Percentiles rank a stretch among this genome's conserved stretches.
phyloP scores from a whole-genome alignment of 2,113 vertebrate species.

The Rhinopomastus cyanomelas region DNA sequence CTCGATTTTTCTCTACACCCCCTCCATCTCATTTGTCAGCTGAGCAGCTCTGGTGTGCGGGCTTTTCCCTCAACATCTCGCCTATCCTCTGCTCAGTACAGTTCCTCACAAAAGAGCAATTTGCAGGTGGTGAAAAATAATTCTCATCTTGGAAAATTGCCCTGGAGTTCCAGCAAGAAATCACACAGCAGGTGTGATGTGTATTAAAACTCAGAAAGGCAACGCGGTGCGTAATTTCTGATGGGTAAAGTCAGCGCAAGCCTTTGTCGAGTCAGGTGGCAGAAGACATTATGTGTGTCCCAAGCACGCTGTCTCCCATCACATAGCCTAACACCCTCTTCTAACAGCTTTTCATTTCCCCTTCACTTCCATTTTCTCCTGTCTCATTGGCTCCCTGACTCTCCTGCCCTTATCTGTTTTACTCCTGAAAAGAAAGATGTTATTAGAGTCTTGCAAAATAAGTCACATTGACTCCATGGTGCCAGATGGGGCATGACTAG shows the following conservation, averaged over 20 bases:
- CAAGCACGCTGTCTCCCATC: neutral
- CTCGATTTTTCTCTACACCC: neutral
- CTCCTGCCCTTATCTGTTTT: neutral
- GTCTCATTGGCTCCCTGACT: neutral
- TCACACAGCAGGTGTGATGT: neutral
- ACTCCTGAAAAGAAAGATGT: neutral
- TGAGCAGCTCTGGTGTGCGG: fast-evolving
- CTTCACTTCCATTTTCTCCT: neutral
- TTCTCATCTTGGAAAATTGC: conserved; percentile 34
- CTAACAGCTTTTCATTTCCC: neutral
- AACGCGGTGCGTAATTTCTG: neutral
- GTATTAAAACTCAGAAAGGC: neutral
- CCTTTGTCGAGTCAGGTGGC: neutral
- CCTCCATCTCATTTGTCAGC: neutral
- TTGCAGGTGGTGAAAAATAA: conserved; percentile 28
- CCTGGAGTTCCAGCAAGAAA: neutral
- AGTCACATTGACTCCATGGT: fast-evolving
- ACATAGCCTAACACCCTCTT: neutral
- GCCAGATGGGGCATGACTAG: neutral
- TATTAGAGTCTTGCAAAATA: neutral
- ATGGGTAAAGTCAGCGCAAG: neutral
- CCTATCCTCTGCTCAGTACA: neutral
- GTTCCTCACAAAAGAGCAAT: neutral
- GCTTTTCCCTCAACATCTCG: neutral
- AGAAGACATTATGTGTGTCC: neutral